phyloP scores from a whole-genome alignment of 1,140 invertebrate species.

The Diabrotica virgifera region DNA sequence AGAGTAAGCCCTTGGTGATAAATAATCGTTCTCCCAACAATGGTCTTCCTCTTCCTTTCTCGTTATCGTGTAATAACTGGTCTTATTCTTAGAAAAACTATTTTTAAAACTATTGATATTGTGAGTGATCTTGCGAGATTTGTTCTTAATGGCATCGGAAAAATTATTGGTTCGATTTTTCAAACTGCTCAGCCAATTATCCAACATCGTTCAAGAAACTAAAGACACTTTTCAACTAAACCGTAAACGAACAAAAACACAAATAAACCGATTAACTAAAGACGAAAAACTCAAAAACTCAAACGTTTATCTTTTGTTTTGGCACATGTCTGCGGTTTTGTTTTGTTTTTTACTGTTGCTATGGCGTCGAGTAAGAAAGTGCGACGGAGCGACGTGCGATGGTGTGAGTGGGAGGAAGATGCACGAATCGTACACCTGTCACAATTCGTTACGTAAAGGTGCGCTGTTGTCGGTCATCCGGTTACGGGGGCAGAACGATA shows the following conservation, averaged over 20 bases:
- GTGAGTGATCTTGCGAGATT: constrained; percentile 41
- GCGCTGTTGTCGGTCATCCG: background rate
- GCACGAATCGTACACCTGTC: constrained; percentile 8
- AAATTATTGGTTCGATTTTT: constrained; percentile 52
- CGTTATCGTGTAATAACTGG: constrained; percentile 42
- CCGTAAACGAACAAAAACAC: background rate
- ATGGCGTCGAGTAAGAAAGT: constrained; percentile 5
- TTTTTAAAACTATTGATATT: constrained; percentile 45
- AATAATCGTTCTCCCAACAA: constrained; percentile 44
- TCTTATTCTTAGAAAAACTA: constrained; percentile 43
- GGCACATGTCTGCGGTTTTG: constrained; percentile 28
- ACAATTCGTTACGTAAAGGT: constrained; percentile 8
- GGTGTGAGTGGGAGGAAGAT: constrained; percentile 3
- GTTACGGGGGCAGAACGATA: background rate
- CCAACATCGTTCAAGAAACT: constrained; percentile 52
- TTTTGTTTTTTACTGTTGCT: constrained; percentile 27
- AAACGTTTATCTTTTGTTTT: constrained; percentile 28
- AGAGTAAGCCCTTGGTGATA: constrained; percentile 45
- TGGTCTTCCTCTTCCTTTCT: constrained; percentile 38
- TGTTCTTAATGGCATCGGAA: constrained; percentile 48
- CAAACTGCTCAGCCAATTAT: constrained; percentile 49
- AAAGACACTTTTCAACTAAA: constrained; percentile 5
- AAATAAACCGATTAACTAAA: background rate
- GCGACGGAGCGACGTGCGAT: constrained; percentile 5
- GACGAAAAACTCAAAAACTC: constrained; percentile 6